Evolutionary conservation across 1,140 invertebrate species (phyloP).

Genomic region (Neodiprion pinetum): DNA sequence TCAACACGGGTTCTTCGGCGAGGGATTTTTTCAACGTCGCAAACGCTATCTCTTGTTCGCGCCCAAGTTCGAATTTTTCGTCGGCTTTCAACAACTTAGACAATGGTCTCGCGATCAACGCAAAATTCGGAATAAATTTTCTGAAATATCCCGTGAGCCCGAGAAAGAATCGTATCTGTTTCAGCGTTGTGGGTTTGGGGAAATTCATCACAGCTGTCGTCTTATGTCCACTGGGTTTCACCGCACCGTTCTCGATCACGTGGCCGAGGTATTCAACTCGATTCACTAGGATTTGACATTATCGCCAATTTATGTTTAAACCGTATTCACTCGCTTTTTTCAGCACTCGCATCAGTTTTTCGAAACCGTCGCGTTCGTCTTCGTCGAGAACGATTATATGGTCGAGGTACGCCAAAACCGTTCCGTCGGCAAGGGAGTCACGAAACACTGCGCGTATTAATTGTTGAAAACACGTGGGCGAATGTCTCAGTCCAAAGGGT

Average conservation of each 20-base stretch:
- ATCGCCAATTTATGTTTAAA: conserved; percentile 28
- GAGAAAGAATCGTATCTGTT: conserved; percentile 23
- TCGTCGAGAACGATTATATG: conserved; percentile 39
- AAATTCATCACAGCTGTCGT: conserved; percentile 17
- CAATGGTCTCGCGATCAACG: conserved; percentile 14
- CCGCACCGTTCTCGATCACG: conserved; percentile 19
- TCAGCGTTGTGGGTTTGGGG: conserved; percentile 14
- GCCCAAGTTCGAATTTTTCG: conserved; percentile 21
- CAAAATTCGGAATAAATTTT: conserved; percentile 21
- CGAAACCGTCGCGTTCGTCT: conserved; percentile 24
- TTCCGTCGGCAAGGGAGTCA: conserved; percentile 32
- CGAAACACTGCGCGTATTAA: conserved; percentile 49
- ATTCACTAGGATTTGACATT: conserved; percentile 29
- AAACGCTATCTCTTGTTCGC: conserved; percentile 25
- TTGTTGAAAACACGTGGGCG: conserved; percentile 53
- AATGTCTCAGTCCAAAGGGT: conserved; percentile 58
- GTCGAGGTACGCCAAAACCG: conserved; percentile 44
- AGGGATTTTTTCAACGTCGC: conserved; percentile 25
- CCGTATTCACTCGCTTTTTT: conserved; percentile 12
- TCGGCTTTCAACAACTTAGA: conserved; percentile 23
- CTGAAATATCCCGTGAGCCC: conserved; percentile 26
- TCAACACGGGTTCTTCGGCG: conserved; percentile 42
- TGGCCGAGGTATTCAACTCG: conserved; percentile 21
- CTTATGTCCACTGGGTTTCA: conserved; percentile 15
- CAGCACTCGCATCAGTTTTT: conserved; percentile 31